Evolutionary conservation across 2,113 vertebrate species (phyloP).

Genomic region (Romanogobio albipinnatus): DNA sequence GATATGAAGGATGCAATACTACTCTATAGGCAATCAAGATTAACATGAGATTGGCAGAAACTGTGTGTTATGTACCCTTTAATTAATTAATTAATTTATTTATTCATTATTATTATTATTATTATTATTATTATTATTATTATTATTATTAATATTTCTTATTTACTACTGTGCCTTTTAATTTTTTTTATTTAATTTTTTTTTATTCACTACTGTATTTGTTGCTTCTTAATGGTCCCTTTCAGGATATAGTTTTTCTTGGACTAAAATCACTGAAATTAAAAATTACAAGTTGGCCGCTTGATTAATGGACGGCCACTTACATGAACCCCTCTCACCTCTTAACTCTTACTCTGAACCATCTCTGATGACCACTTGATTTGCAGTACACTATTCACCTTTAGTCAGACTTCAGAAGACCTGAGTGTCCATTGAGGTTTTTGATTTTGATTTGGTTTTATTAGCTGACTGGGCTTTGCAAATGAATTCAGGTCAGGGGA

Average conservation of each 20-base stretch:
- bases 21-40: no score
- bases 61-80: no score
- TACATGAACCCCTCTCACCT: neutral
- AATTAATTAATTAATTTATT: no score
- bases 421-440: constrained; percentile 17
- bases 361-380: neutral
- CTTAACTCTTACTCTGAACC: constrained; percentile 27
- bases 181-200: neutral
- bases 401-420: constrained; percentile 17
- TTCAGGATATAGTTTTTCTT: neutral
- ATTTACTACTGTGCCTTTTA: no score
- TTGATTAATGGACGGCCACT: neutral
- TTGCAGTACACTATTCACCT: constrained; percentile 17
- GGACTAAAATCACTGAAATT: neutral
- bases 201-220: neutral
- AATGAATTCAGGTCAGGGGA: constrained; percentile 35
- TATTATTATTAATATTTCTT: neutral
- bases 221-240: neutral
- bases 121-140: no score
- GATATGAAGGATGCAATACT: no score
- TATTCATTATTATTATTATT: no score
- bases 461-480: constrained; percentile 9
- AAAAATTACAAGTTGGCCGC: neutral
- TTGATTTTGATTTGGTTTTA: constrained; percentile 7
- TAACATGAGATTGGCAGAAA: no score